Percentiles rank a stretch among this genome's conserved stretches.
phyloP scores from a whole-genome alignment of 2,797 vertebrate genomes.

The Amblyraja radiata region DNA sequence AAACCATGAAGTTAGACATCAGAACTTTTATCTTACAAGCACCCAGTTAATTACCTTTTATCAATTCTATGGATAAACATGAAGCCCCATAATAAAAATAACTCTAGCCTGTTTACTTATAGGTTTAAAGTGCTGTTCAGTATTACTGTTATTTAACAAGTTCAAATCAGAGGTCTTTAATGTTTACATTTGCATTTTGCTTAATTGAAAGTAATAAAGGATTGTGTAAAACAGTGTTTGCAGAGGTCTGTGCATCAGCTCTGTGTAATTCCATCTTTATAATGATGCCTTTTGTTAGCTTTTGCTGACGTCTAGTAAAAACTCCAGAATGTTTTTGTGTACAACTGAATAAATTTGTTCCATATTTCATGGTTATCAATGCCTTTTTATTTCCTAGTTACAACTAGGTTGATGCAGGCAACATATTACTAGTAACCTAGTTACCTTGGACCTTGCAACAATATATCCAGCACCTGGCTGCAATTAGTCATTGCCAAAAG shows the following conservation, averaged over 20 bases:
- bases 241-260: constrained; percentile 23
- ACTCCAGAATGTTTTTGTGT: constrained; percentile 29
- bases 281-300: constrained; percentile 13
- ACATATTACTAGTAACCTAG: not conserved
- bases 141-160: constrained; percentile 32
- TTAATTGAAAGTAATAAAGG: constrained; percentile 4
- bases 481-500: not conserved
- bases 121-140: constrained; percentile 8
- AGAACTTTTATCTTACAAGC: not conserved
- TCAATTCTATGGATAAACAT: not conserved
- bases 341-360: constrained; percentile 33
- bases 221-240: constrained; percentile 20
- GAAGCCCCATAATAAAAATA: not conserved
- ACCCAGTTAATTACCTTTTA: not conserved
- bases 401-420: not conserved
- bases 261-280: not conserved
- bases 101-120: not conserved
- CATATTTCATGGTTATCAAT: not conserved
- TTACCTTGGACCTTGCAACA: not conserved
- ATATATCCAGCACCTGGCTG: not conserved
- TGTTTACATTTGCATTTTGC: constrained; percentile 31
- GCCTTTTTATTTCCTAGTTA: not conserved
- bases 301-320: not conserved
- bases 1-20: not conserved
- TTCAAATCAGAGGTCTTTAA: constrained; percentile 6